These are phyloP conservation scores for Lemur catta DNA, from an alignment of 2,797 vertebrate species.

Conservation along the genomic window DNA sequence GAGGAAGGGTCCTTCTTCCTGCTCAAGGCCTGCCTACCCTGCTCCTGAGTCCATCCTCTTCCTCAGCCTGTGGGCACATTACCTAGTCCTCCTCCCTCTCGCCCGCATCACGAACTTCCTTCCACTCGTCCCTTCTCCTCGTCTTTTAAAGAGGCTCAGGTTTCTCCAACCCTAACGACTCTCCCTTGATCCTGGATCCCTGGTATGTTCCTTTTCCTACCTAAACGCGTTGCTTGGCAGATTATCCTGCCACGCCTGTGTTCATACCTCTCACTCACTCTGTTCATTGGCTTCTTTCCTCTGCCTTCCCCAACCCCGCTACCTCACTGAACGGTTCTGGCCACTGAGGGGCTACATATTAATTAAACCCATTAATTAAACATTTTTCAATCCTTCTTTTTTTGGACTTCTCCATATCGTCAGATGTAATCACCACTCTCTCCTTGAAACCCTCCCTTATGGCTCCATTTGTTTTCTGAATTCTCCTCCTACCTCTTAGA, in stretches of 20 bases:
- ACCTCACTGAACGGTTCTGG: not conserved
- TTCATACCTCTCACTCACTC: not conserved
- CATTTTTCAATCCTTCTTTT: not conserved
- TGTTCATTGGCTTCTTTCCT: not conserved
- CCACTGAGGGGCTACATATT: not conserved
- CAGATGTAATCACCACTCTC: not conserved
- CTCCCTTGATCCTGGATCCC: not conserved
- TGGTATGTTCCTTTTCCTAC: not conserved
- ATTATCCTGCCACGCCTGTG: not conserved
- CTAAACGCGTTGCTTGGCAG: not conserved
- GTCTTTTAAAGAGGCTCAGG: not conserved
- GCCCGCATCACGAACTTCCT: not conserved
- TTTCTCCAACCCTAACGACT: not conserved
- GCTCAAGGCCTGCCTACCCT: fast-evolving
- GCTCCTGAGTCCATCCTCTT: too few relatives aligned
- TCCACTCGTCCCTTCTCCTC: not conserved
- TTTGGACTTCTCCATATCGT: not conserved
- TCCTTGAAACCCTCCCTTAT: not conserved
- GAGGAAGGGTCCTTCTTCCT: not conserved
- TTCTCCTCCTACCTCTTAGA: not conserved
- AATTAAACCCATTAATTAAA: not conserved
- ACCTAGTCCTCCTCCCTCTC: not conserved
- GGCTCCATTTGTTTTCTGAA: not conserved
- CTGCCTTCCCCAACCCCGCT: not conserved
- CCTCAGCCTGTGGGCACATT: not conserved